phyloP scores from a whole-genome alignment of 2,113 vertebrate species.

The Pavo muticus region DNA sequence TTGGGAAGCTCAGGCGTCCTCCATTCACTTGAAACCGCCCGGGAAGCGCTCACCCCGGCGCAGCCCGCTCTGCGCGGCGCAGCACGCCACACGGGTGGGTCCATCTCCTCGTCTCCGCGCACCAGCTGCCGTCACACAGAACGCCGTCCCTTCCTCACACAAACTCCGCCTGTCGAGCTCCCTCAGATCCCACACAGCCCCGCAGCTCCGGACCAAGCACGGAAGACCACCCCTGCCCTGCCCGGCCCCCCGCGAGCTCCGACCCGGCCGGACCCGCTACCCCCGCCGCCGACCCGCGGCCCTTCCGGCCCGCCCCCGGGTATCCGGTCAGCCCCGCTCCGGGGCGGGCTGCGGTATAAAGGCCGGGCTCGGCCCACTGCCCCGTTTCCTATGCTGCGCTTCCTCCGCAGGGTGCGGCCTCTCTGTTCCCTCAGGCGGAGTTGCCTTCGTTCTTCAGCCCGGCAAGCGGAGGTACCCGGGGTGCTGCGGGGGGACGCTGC shows the following conservation, averaged over 20 bases:
- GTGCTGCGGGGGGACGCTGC: not conserved
- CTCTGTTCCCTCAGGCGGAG: fast-evolving
- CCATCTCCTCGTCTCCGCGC: too few species aligned
- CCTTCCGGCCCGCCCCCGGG: not conserved
- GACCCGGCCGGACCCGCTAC: too few species aligned
- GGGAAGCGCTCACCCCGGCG: too few species aligned
- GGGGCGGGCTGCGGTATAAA: not conserved
- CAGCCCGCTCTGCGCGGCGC: too few species aligned
- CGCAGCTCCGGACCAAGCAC: too few species aligned
- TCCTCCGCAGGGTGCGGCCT: fast-evolving
- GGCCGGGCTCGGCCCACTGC: not conserved
- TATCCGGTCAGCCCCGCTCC: not conserved
- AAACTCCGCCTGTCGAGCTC: not conserved
- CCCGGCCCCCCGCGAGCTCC: too few species aligned
- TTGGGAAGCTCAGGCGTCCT: not conserved
- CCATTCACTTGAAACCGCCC: not conserved
- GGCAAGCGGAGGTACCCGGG: not conserved
- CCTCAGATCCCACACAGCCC: too few species aligned
- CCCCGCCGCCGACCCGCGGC: too few species aligned
- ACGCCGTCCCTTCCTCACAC: not conserved
- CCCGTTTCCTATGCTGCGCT: too few species aligned
- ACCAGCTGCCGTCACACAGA: too few species aligned
- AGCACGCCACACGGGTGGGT: too few species aligned
- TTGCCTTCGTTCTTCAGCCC: not conserved
- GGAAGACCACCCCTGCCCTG: too few species aligned